Evolutionary conservation across 2,797 vertebrate genomes (phyloP).

Genomic region (Aulostomus chinensis): DNA sequence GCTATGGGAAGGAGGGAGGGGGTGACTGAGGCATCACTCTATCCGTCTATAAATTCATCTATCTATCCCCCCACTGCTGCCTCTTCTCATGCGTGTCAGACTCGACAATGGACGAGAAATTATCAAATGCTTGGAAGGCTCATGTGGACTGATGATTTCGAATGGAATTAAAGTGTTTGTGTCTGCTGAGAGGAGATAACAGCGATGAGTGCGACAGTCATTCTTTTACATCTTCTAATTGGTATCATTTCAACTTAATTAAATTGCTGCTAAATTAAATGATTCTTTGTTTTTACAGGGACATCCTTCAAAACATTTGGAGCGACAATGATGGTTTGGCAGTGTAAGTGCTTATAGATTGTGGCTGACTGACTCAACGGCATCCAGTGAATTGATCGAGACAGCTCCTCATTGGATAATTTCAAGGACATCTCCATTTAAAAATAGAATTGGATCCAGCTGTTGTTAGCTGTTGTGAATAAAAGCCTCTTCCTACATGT

Average conservation of each 20-base stretch:
- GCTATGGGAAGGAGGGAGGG: constrained; percentile 11
- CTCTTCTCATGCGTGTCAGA: background rate
- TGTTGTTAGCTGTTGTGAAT: background rate
- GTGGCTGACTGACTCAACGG: background rate
- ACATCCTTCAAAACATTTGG: background rate
- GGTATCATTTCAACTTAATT: background rate
- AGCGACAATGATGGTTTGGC: background rate
- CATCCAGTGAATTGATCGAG: background rate
- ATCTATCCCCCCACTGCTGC: constrained; percentile 11
- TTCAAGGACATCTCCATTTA: constrained; percentile 9
- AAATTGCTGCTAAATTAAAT: background rate
- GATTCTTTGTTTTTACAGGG: background rate
- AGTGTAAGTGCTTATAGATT: background rate
- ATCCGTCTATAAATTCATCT: constrained; percentile 7
- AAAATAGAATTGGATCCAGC: background rate
- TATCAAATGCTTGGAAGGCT: background rate
- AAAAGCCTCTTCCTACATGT: constrained; percentile 1
- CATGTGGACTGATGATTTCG: background rate
- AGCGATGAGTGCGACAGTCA: background rate
- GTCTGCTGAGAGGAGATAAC: background rate
- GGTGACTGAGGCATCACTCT: constrained; percentile 5
- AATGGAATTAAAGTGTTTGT: background rate
- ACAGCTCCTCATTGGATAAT: background rate
- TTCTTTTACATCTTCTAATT: background rate
- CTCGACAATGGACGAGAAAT: background rate